Base-by-base conservation (phyloP, 1,140 invertebrate genomes). In the Halictus rubicundus region DNA sequence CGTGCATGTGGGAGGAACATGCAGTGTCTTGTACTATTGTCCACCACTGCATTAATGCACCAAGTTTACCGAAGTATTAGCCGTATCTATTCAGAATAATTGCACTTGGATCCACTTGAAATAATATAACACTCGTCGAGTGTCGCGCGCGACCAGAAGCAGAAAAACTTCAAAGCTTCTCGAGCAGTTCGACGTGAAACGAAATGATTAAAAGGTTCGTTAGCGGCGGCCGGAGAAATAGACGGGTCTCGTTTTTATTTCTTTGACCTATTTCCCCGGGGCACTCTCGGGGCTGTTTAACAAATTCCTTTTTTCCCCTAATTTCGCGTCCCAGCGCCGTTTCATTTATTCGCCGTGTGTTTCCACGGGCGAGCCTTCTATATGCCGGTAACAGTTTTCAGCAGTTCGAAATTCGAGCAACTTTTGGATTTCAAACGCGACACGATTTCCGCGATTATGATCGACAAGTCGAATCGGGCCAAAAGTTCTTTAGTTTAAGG, bases 151-250 rank as follows among this genome's bases (percentile, higher is more conserved):
- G 10, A 52, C 21, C 21, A 10, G 32, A 37, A 27, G 19, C 25
- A 37, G 8, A n/a, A 64, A 21, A 37, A 25, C 49, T 37, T 57
- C 42, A 37, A 66, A 46, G 68, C 27, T 54, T 21, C 14, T 54
- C 27, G 19, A 54, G 23, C 21, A 49, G 52, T n/a, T 54, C 16
- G 27, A 27, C 21, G n/a, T 23, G 52, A 57, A 69, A 21, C 49
- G 19, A 39, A 54, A 57, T 69, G 68, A 69, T 69, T 57, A 69
- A 69, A 54, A 49, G 68, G 68, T 69, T 57, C 68, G 68, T 69
- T 57, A 69, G 19, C 23, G 68, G 27, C 19, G 49, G 21, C 19
- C 19, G 23, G 16, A 7, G 68, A 69, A 69, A 57, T 37, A n/a
- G 25, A 9, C 5, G 46, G 25, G n/a, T 27, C 49, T 19, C 27